Conservation (phyloP, 2,888 invertebrate genomes). For the Serrognathus titanus region DNA sequence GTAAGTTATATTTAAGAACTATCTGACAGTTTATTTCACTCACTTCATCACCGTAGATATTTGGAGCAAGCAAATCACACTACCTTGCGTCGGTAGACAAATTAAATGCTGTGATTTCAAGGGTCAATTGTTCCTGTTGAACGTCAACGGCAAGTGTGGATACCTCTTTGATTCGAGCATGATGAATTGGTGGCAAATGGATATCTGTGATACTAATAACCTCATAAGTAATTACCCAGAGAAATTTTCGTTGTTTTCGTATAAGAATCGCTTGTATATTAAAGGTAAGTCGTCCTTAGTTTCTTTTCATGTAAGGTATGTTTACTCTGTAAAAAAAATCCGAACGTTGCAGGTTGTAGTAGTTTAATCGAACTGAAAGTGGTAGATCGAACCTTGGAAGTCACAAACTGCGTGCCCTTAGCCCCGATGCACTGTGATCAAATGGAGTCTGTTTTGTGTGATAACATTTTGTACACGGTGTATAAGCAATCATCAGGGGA, state of each 20-base stretch:
- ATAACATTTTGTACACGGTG: constrained; percentile 31
- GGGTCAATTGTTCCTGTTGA: constrained; percentile 35
- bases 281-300: constrained; percentile 31
- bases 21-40: neutral
- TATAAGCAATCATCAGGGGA: constrained; percentile 25
- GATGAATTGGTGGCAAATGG: constrained; percentile 26
- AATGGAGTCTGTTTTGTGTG: constrained; percentile 31
- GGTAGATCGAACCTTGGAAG: constrained; percentile 19
- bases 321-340: neutral
- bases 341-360: constrained; percentile 28
- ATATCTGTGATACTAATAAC: constrained; percentile 23
- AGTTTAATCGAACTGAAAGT: constrained; percentile 28
- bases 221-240: constrained; percentile 22
- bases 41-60: constrained; percentile 23
- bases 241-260: constrained; percentile 33
- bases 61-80: constrained; percentile 33
- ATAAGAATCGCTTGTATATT: constrained; percentile 33
- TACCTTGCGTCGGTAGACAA: constrained; percentile 34
- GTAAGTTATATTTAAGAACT: constrained; percentile 15
- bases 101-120: constrained; percentile 38
- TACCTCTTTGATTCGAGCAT: constrained; percentile 31
- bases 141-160: constrained; percentile 31
- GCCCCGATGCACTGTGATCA: constrained; percentile 21
- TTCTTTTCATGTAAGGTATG: neutral
- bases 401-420: constrained; percentile 18